These are phyloP conservation scores for Syncerus caffer DNA, from an alignment of 2,797 vertebrate genomes.

Conservation along the genomic window DNA sequence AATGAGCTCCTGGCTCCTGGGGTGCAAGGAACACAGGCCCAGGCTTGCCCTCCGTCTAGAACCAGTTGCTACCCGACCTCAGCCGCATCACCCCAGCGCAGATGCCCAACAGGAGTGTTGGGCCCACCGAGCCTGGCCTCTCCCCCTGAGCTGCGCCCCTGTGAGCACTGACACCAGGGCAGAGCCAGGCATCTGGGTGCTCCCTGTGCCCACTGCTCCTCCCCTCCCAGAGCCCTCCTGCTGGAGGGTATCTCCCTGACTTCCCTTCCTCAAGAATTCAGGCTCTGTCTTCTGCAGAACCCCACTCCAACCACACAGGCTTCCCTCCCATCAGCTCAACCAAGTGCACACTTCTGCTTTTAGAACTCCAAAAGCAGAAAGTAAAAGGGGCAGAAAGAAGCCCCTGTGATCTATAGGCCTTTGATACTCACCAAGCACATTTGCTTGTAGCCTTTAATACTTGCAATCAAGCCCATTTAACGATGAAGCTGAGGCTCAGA, in stretches of 20 bases:
- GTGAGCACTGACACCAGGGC: background rate
- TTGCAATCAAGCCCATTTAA: background rate
- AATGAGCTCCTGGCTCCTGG: constrained; percentile 61
- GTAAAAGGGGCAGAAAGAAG: background rate
- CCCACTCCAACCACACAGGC: background rate
- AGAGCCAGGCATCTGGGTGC: background rate
- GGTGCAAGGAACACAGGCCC: constrained; percentile 27
- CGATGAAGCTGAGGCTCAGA: background rate
- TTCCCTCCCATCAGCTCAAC: background rate
- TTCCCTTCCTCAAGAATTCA: background rate
- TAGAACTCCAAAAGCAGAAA: background rate
- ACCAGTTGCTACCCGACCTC: background rate
- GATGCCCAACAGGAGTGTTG: constrained; percentile 7
- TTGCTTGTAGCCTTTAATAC: background rate
- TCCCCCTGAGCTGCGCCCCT: background rate
- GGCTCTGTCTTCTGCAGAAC: background rate
- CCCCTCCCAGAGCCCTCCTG: background rate
- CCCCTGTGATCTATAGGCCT: background rate
- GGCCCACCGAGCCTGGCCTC: background rate
- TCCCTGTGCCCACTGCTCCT: background rate
- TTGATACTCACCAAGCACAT: background rate
- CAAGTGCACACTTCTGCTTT: background rate
- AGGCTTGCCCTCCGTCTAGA: constrained; percentile 53
- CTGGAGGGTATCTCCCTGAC: background rate
- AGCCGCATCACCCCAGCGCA: constrained; percentile 10